Base-by-base conservation (phyloP, 2,888 invertebrate genomes). In the Julus scandinavius region DNA sequence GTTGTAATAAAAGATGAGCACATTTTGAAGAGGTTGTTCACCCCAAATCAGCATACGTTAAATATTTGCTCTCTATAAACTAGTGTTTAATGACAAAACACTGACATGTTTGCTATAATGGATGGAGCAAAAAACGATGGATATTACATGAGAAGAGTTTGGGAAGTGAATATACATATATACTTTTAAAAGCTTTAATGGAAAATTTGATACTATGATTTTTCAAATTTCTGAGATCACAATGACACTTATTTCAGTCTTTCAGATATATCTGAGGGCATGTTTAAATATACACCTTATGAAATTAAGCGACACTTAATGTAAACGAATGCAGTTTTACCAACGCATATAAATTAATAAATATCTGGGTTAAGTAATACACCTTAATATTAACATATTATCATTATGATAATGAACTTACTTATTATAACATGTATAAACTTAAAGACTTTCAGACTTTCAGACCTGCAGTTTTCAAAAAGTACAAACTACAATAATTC, bases 1-100 rank as follows among this genome's bases (percentile, higher is more conserved):
- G 72, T 72, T 3, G 72, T 29, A 72, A 72, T 72, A 72, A 54
- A 72, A 72, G 72, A 72, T 72, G 72, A 29, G 72, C 72, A 72
- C 4, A 20, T 72, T 72, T 20, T 72, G 29, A 72, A 29, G 7
- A 72, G 29, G 72, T 29, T 72, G 72, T 72, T 72, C 29, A 72
- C 72, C 20, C 72, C 72, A 4, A 72, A 29, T 72, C 6, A 7
- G 72, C 72, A 72, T 72, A 20, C 20, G 20, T 29, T 72, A 72
- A 72, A 72, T 20, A 20, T 72, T 29, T 72, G 72, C 1, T 72
- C 72, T 20, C 72, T 20, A 20, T 72, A 72, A 72, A 72, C 5
- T 7, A 20, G n/a, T 72, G 72, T 20, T 72, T 29, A 29, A 72
- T 72, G 72, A 7, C 7, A 72, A 72, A 72, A 72, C 72, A 72